Conservation (phyloP, 2,888 invertebrate species). For the Trisateles emortualis region DNA sequence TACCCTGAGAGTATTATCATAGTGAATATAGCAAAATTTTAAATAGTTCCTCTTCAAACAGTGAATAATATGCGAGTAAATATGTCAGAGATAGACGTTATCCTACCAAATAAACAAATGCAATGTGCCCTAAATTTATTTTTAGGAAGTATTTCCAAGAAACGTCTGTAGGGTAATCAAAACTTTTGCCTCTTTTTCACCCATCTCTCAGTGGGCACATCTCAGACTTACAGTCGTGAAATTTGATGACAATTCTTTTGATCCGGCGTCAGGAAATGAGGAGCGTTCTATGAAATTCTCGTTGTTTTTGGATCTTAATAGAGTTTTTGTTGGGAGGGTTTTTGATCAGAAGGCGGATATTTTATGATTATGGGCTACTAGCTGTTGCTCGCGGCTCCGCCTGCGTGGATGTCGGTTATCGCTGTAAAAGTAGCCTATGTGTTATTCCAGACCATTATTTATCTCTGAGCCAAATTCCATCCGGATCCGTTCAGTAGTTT, state of each 20-base stretch:
- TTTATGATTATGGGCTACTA: too few species aligned
- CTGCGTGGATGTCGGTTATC: too few species aligned
- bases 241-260: conserved; percentile 1
- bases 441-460: too few species aligned
- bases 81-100: background rate
- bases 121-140: background rate
- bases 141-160: background rate
- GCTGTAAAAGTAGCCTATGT: too few species aligned
- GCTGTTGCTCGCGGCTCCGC: too few species aligned
- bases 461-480: too few species aligned
- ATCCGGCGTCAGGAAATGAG: background rate
- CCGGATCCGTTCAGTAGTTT: too few species aligned
- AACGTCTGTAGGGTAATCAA: background rate
- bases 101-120: background rate
- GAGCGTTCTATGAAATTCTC: background rate
- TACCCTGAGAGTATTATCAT: too few species aligned
- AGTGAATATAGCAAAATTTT: too few species aligned
- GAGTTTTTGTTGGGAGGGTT: background rate
- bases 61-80: too few species aligned
- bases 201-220: background rate
- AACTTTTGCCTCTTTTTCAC: background rate
- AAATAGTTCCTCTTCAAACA: too few species aligned
- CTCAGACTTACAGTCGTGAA: background rate
- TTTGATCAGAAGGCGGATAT: background rate
- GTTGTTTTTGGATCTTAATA: background rate